Evolutionary conservation across 2,797 vertebrate species (phyloP).

Genomic region (Chlorospingus flavigularis): DNA sequence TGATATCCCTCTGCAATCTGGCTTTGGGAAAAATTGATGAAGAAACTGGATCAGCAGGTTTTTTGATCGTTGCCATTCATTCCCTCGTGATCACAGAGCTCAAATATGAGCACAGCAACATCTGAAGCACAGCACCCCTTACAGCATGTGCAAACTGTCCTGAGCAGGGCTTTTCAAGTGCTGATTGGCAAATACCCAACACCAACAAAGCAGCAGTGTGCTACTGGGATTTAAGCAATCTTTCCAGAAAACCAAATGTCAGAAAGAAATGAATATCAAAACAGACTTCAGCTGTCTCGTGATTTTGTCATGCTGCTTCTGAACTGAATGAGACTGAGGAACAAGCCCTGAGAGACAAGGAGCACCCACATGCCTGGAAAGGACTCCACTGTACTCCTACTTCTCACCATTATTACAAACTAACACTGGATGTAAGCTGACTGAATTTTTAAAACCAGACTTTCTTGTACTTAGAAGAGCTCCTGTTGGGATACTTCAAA

Average conservation of each 20-base stretch:
- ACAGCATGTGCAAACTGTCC: not conserved
- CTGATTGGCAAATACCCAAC: not conserved
- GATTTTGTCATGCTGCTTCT: not conserved
- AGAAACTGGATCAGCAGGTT: not conserved
- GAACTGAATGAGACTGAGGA: not conserved
- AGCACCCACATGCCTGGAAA: not conserved
- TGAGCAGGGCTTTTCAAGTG: not conserved
- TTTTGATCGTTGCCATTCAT: not conserved
- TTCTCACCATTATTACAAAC: not conserved
- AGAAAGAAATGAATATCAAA: not conserved
- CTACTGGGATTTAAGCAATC: not conserved
- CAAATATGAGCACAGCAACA: not conserved
- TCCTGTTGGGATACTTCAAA: constrained; percentile 37
- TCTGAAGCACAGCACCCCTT: not conserved
- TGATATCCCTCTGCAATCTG: not conserved
- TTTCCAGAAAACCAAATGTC: not conserved
- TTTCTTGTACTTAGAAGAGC: not conserved
- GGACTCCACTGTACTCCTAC: not conserved
- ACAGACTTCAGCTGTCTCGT: not conserved
- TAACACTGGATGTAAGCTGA: not conserved
- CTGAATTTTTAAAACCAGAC: not conserved
- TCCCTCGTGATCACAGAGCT: not conserved
- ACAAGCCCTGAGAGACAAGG: not conserved
- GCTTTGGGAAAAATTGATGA: not conserved
- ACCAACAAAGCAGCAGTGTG: not conserved